Base-by-base conservation (phyloP, 2,797 vertebrate genomes). In the Melanogrammus aeglefinus region DNA sequence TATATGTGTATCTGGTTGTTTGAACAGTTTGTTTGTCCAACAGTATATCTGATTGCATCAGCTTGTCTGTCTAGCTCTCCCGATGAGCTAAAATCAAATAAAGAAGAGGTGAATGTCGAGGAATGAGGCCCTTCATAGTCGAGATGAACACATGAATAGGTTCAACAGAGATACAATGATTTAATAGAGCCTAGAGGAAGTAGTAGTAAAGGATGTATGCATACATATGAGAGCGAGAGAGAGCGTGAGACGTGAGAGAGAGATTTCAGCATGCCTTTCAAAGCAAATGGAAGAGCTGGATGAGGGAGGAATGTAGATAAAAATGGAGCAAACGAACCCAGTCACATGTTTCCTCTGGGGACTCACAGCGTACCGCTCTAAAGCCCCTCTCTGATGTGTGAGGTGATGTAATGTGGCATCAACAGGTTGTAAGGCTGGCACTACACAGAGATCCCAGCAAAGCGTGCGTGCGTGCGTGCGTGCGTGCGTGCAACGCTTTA, bases 361-460 rank as follows among this genome's bases (percentile, higher is more conserved):
- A 6, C 47, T 51, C 16, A 6, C 16, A 4, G 16, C 47, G 4
- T 21, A 21, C 57, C 21, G 21, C 57, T 69, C n/a, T 69, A 9
- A 7, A 27, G 63, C 63, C 24, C 14, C 73, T 73, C 71, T 78
- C 82, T 86, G 85, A 91, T 81, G 83, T 86, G 84, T 88, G 78
- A 88, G 88, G 87, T 94, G 92, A 93, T 88, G 91, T 90, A 92
- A 93, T 44, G 81, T 85, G 81, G 83, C 79, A 85, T 91, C 89
- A 92, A 90, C 91, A 92, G 90, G 91, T 91, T 92, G 90, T 90
- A 92, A 93, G 83, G 84, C 44, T 0, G 81, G 83, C 10, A 24
- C 77, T 79, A 78, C 76, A 77, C 80, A 77, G 76, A 71, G 77
- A 72, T 39, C 5, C 1, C 21, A 47, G 0, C 7, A 0, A 3